Base-by-base conservation (phyloP, 1,140 invertebrate genomes). In the Eueides isabella region DNA sequence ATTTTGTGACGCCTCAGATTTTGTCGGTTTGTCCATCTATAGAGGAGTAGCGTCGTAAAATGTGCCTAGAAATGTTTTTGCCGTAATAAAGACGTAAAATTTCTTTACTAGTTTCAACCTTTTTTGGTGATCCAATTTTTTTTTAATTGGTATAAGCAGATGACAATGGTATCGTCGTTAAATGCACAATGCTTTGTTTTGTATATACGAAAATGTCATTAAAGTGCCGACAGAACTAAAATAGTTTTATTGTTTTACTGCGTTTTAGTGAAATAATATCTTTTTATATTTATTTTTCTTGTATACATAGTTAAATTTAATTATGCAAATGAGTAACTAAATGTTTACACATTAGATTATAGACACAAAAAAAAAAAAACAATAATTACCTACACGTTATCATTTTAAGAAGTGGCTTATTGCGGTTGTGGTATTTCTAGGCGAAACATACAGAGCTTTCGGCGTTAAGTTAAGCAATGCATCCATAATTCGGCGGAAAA, bases 41-140 rank as follows among this genome's bases (percentile, higher is more conserved):
- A 74, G 81, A 83, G 85, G 72, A 86, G 80, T 38, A 38, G 76
- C 76, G 77, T 80, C 80, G 78, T 87, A 85, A 88, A 87, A 78
- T 74, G 79, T 77, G 77, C 82, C 44, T 73, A 82, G 82, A 85
- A 86, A 70, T 28, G 77, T 87, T 87, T 89, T 89, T 92, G 90
- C 85, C 76, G 85, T 80, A 90, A 90, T 92, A 90, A 90, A 91
- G 38, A 76, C 73, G 72, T 88, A 87, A 87, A 85, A 76, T 84
- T 86, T 80, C 72, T 81, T 77, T 79, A 72, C 72, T 72, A 68
- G 72, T 67, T 38, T 73, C 78, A 38, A 74, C 72, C 84, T 86
- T 85, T 85, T 81, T 83, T 73, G 68, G 48, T 80, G 80, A 82
- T 82, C 78, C 75, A 78, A 78, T 83, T 83, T 85, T 86, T 88